phyloP scores from a whole-genome alignment of 2,113 vertebrate species.

The Chaetops frenatus region DNA sequence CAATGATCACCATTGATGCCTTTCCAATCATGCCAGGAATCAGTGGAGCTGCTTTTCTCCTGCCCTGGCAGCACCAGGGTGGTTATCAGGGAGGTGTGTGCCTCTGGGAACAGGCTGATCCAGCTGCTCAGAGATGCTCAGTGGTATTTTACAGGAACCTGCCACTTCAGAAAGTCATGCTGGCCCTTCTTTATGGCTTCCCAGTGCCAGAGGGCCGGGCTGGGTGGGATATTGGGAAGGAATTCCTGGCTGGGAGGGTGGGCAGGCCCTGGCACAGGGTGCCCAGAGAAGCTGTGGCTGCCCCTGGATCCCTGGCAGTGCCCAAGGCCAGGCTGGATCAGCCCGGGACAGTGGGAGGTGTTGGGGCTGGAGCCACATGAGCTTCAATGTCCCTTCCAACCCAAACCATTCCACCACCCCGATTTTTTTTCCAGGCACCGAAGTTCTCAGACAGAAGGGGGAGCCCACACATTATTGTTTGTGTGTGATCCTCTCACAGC shows the following conservation, averaged over 20 bases:
- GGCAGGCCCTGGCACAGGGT: accelerated
- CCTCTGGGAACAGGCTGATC: not conserved
- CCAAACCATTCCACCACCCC: not conserved
- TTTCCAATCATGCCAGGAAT: not conserved
- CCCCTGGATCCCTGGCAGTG: not conserved
- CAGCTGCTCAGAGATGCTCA: not conserved
- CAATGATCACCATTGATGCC: accelerated
- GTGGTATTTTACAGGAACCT: not conserved
- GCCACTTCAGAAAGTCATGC: not conserved
- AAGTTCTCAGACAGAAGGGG: constrained; percentile 37
- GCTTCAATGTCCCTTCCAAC: not conserved
- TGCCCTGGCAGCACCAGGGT: accelerated
- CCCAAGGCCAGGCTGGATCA: not conserved
- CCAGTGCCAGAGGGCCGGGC: not conserved
- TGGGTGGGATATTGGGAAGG: not conserved
- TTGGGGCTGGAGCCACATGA: accelerated
- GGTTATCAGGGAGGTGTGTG: not conserved
- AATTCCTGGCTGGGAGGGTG: not conserved
- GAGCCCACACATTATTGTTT: constrained; percentile 32
- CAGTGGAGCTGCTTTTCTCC: not conserved
- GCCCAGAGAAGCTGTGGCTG: not conserved
- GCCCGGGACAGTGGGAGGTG: accelerated
- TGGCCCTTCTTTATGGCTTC: not conserved
- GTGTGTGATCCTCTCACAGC: not conserved
- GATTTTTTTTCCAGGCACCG: not conserved